phyloP scores from a whole-genome alignment of 2,888 invertebrate genomes.

The Escarpia spicata region DNA sequence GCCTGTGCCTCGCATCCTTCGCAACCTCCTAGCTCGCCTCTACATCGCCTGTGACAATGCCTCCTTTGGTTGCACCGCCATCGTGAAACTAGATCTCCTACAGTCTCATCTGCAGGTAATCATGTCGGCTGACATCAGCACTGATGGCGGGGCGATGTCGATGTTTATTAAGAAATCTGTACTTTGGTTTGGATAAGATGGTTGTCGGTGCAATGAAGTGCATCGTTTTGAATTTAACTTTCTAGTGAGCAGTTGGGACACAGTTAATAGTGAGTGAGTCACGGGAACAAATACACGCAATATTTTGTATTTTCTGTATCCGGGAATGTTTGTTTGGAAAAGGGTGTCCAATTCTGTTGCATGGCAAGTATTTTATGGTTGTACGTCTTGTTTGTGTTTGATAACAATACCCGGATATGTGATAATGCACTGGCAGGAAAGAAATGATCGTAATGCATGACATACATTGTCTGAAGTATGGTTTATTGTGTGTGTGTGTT shows the following conservation, averaged over 20 bases:
- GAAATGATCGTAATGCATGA: neutral
- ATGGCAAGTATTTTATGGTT: neutral
- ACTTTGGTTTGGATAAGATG: neutral
- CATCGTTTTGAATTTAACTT: too few relatives aligned
- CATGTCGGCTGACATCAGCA: neutral
- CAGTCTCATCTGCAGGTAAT: conserved; percentile 77
- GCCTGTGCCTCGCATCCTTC: conserved; percentile 90
- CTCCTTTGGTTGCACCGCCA: conserved; percentile 83
- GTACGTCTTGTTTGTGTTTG: neutral
- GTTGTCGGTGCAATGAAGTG: too few relatives aligned
- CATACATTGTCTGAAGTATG: neutral
- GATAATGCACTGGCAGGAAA: neutral
- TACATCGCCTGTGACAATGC: conserved; percentile 92
- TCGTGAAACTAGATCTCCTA: conserved; percentile 86
- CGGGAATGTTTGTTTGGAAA: too few relatives aligned
- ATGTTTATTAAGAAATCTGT: neutral
- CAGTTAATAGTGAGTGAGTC: too few relatives aligned
- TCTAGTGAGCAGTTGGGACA: too few relatives aligned
- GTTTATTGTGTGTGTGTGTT: neutral
- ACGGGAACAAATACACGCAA: too few relatives aligned
- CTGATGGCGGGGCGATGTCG: neutral
- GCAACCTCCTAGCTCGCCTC: conserved; percentile 83
- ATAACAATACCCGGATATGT: neutral
- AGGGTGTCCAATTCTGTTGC: neutral
- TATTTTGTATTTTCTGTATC: too few relatives aligned